phyloP scores from a whole-genome alignment of 2,888 invertebrate species.

The Tiliacea citrago region DNA sequence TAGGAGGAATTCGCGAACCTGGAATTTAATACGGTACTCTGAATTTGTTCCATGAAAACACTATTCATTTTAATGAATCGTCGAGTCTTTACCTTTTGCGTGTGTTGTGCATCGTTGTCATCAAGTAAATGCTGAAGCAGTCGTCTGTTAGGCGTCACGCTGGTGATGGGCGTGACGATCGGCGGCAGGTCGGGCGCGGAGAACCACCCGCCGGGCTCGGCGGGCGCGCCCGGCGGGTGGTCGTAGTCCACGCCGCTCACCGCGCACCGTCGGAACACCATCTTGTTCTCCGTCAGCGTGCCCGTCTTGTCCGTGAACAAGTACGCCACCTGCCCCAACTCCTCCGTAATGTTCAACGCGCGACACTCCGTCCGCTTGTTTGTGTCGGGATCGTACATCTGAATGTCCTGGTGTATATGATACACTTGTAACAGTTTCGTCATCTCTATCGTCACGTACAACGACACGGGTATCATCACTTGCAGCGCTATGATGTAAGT shows the following conservation, averaged over 20 bases:
- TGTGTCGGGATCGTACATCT: constrained; percentile 95
- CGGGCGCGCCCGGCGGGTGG: constrained; percentile 94
- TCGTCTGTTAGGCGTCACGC: constrained; percentile 85
- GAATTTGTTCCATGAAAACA: neutral
- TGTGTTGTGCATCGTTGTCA: constrained; percentile 89
- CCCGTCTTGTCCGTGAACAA: constrained; percentile 99
- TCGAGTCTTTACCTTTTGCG: constrained; percentile 86
- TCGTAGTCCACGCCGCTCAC: constrained; percentile 97
- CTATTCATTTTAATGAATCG: neutral
- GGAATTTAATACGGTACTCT: constrained; percentile 64
- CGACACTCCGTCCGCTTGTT: constrained; percentile 95
- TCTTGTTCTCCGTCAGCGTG: constrained; percentile 99
- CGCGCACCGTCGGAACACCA: constrained; percentile 98
- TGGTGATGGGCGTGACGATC: constrained; percentile 86
- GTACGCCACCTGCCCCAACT: constrained; percentile 97
- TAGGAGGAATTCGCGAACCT: constrained; percentile 96
- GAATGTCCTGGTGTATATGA: constrained; percentile 97
- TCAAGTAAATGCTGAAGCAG: constrained; percentile 84
- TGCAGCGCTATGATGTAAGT: constrained; percentile 98
- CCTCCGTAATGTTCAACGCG: constrained; percentile 99
- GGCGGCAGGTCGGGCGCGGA: constrained; percentile 84
- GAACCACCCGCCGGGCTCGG: constrained; percentile 87
- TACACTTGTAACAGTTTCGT: constrained; percentile 98
- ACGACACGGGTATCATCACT: constrained; percentile 98
- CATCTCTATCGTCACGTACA: constrained; percentile 99